A percentile compares a stretch with the other conserved stretches of the same genome.
Evolutionary conservation across 2,888 invertebrate genomes (phyloP).

Genomic region (Pyrocoelia pectoralis): DNA sequence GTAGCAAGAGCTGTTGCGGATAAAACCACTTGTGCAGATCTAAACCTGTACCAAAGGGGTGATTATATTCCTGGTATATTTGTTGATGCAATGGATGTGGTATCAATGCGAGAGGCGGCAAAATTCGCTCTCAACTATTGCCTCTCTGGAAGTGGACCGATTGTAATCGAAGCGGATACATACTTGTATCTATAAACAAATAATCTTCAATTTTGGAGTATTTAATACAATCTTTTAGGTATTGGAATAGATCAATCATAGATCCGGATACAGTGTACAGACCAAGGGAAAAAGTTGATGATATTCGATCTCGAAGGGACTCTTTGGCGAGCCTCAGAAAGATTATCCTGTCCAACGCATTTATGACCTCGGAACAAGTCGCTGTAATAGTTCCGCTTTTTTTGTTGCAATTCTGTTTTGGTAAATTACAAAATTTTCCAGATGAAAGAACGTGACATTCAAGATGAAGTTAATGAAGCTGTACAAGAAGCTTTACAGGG

Average conservation of each 20-base stretch:
- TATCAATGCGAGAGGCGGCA: slow-evolving; percentile 88
- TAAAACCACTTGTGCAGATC: slow-evolving; percentile 86
- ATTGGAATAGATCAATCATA: slow-evolving; percentile 90
- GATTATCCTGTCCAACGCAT: slow-evolving; percentile 71
- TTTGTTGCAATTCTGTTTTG: neutral
- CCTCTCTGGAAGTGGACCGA: slow-evolving; percentile 86
- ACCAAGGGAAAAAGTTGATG: slow-evolving; percentile 90
- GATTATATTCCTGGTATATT: slow-evolving; percentile 96
- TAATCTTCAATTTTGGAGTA: no score
- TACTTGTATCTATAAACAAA: no score
- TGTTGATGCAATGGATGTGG: slow-evolving; percentile 98
- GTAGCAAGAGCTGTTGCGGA: no score
- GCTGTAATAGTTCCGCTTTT: slow-evolving; percentile 62
- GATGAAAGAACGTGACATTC: slow-evolving; percentile 81
- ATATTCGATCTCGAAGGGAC: slow-evolving; percentile 89
- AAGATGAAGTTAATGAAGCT: slow-evolving; percentile 80
- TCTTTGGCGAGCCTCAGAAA: slow-evolving; percentile 92
- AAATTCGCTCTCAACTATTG: slow-evolving; percentile 85
- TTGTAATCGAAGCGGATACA: slow-evolving; percentile 93
- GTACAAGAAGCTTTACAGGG: slow-evolving; percentile 83
- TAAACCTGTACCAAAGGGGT: slow-evolving; percentile 92
- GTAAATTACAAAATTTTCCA: neutral
- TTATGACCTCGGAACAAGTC: slow-evolving; percentile 74
- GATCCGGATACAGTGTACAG: slow-evolving; percentile 94
- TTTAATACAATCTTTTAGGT: no score